These are phyloP conservation scores for Pollimyrus isidori DNA, from an alignment of 2,113 vertebrate genomes.

Conservation along the genomic window DNA sequence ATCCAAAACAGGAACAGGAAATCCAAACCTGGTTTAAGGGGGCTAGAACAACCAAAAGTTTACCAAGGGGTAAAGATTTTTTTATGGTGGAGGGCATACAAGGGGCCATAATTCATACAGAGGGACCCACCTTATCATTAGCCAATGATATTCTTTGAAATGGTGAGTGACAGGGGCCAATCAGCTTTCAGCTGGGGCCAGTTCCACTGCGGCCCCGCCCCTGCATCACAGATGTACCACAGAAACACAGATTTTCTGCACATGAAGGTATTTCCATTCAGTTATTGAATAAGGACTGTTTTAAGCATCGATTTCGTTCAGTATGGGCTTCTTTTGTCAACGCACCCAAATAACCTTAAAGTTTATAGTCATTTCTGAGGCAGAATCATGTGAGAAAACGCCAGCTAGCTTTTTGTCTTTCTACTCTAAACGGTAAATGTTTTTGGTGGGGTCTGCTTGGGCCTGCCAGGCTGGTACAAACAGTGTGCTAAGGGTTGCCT, in stretches of 20 bases:
- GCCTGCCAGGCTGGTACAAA: background rate
- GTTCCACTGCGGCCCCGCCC: background rate
- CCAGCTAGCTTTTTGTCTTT: background rate
- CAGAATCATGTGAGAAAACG: background rate
- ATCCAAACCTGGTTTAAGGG: background rate
- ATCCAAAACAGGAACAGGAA: background rate
- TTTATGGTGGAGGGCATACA: background rate
- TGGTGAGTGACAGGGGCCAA: background rate
- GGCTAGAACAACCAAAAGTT: background rate
- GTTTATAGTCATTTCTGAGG: background rate
- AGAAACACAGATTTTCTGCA: background rate
- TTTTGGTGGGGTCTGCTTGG: background rate
- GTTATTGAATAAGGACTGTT: background rate
- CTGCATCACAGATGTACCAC: background rate
- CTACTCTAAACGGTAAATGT: background rate
- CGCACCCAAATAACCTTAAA: background rate
- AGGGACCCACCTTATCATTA: background rate
- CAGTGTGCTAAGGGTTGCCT: slow-evolving; percentile 36
- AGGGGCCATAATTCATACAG: background rate
- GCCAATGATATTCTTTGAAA: background rate
- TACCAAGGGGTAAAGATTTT: background rate
- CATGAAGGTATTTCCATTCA: background rate
- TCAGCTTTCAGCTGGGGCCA: background rate
- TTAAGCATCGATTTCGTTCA: background rate
- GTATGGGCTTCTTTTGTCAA: background rate